Evolutionary conservation across 64 coral and sea anemone genomes (phyloP), one percentile per base, ranked within the genome.

Genomic region (Montipora sp.): DNA sequence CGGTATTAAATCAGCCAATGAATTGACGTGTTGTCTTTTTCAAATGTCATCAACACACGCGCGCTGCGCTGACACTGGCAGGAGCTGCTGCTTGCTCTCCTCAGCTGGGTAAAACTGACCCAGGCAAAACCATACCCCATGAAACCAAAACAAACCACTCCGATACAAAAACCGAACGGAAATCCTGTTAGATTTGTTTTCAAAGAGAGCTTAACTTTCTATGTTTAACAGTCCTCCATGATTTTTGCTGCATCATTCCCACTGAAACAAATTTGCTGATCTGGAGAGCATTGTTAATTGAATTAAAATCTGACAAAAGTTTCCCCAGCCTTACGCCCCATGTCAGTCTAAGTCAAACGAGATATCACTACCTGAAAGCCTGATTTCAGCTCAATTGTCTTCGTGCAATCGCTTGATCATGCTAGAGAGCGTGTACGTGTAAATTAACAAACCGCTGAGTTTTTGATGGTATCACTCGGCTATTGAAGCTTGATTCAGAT

Each of bases 1-100:
- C 82, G 82, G 82, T 85, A 48, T 71, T 12, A 69, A 57, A 9
- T n/a, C 21, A 66, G 80, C 80, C 80, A 83, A 83, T 83, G 80
- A 83, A 83, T 83, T 83, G 80, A 71, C 70, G 82, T 85, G 82
- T 85, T 72, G 82, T 85, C 63, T 72, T 65, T 69, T 71, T 72
- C 10, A 83, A 50, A 70, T 85, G 65, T 85, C 82, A 85, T 85
- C 82, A 18, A 16, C 82, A 71, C 79, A 15, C 79, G 79, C 65
- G 63, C 61, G 47, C 46, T 78, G 46, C 47, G 3, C 45, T 71
- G 15, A 50, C n/a, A 49, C 1, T 0, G 16, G 1, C 15, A 48
- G 63, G 2, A 63, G 46, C 48, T 14, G 20, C 15, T 20, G 1
- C 16, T 0, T 16, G 7, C n/a, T 4, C 9, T 5, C 63, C 81